phyloP scores from a whole-genome alignment of 1,140 invertebrate genomes.

The Caerostris darwini region DNA sequence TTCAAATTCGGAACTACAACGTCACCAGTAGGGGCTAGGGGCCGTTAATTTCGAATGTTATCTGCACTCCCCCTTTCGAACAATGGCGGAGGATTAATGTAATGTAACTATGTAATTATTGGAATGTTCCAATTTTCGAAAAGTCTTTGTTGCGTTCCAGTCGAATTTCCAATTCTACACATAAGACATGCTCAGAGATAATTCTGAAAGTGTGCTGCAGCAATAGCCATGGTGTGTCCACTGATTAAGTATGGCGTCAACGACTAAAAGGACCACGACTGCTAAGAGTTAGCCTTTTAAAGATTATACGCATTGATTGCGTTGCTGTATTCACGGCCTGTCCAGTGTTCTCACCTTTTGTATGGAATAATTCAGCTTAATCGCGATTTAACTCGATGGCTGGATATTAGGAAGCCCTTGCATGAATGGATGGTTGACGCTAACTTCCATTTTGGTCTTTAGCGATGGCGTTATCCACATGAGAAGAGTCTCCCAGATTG shows the following conservation, averaged over 20 bases:
- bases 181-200: not conserved
- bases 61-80: not conserved
- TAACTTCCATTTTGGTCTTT: not conserved
- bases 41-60: conserved; percentile 28
- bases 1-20: not conserved
- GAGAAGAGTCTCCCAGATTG: not conserved
- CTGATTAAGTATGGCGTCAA: not conserved
- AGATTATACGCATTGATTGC: not conserved
- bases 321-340: not conserved
- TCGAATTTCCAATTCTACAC: not conserved
- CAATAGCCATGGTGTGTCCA: not conserved
- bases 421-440: not conserved
- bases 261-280: not conserved
- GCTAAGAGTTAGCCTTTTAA: not conserved
- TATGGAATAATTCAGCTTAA: not conserved
- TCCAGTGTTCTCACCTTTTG: not conserved
- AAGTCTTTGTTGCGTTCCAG: conserved; percentile 28
- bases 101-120: conserved; percentile 43
- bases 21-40: not conserved
- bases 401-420: not conserved
- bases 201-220: not conserved
- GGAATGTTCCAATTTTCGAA: not conserved
- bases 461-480: not conserved
- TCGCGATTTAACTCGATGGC: not conserved
- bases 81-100: conserved; percentile 20